Percentiles rank a stretch among this genome's conserved stretches.
Evolutionary conservation across 2,888 invertebrate species (phyloP).

Genomic region (Octodonta nipae): DNA sequence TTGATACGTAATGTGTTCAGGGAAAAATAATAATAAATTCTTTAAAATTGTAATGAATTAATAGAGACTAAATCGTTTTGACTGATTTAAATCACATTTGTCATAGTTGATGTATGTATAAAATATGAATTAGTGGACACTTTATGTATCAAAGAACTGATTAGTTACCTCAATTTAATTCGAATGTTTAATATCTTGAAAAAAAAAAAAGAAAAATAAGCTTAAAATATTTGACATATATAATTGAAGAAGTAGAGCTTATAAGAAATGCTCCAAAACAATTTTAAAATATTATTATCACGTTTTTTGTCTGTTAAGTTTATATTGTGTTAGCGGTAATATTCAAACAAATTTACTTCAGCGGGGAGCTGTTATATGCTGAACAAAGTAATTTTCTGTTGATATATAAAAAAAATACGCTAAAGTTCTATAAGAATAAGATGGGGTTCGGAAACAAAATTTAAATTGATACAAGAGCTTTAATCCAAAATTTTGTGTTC

Average conservation of each 20-base stretch:
- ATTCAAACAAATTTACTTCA: too few species aligned
- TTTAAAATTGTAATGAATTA: conserved; percentile 3
- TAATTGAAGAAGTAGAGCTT: too few species aligned
- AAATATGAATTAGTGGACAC: conserved; percentile 11
- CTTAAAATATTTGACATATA: too few species aligned
- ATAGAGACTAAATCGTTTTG: conserved; percentile 6
- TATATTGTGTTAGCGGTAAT: too few species aligned
- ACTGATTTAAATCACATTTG: conserved; percentile 7
- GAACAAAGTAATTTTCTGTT: too few species aligned
- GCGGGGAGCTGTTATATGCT: too few species aligned
- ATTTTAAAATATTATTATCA: neutral
- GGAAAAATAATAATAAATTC: too few species aligned
- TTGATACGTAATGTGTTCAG: conserved; percentile 12
- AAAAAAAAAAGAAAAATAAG: conserved; percentile 3
- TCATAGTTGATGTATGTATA: conserved; percentile 5
- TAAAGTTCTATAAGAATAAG: too few species aligned
- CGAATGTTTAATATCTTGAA: conserved; percentile 14
- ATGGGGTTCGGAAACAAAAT: too few species aligned
- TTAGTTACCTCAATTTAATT: conserved; percentile 26
- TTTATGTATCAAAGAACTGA: conserved; percentile 21
- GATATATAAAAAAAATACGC: too few species aligned
- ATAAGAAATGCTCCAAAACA: neutral
- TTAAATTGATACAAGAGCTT: neutral
- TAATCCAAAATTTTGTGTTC: too few species aligned
- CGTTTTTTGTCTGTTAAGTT: too few species aligned